Evolutionary conservation across 2,113 vertebrate species (phyloP).

Genomic region (Ovis canadensis): DNA sequence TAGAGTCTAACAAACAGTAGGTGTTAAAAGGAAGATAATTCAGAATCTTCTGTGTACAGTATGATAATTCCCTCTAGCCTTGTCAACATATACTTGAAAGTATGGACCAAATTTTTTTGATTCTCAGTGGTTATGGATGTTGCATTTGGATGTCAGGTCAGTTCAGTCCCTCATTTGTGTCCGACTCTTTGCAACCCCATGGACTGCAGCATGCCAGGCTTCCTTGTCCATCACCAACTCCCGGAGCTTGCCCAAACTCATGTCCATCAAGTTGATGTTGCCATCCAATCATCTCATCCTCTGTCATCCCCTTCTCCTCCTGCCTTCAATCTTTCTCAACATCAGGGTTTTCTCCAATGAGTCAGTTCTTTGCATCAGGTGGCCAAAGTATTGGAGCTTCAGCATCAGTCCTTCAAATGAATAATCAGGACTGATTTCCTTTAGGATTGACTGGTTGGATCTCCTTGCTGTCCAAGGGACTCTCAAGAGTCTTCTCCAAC

Average conservation of each 20-base stretch:
- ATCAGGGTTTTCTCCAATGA: neutral
- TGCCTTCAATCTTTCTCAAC: neutral
- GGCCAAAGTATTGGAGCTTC: neutral
- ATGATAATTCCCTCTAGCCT: neutral
- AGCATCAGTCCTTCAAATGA: neutral
- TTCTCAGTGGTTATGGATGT: neutral
- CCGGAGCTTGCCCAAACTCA: neutral
- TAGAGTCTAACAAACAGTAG: neutral
- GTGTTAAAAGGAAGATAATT: neutral
- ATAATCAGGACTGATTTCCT: neutral
- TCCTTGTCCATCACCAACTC: neutral
- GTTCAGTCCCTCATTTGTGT: neutral
- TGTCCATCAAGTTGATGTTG: neutral
- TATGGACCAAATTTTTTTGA: neutral
- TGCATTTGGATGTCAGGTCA: neutral
- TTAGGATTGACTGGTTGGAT: neutral
- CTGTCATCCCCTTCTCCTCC: neutral
- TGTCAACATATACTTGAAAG: neutral
- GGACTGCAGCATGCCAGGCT: neutral
- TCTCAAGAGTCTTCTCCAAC: neutral
- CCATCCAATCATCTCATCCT: neutral
- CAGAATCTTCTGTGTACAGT: neutral
- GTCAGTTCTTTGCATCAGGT: neutral
- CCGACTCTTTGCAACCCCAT: neutral
- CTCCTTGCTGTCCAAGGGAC: neutral